phyloP scores from a whole-genome alignment of 2,113 vertebrate species.

The Anolis carolinensis region DNA sequence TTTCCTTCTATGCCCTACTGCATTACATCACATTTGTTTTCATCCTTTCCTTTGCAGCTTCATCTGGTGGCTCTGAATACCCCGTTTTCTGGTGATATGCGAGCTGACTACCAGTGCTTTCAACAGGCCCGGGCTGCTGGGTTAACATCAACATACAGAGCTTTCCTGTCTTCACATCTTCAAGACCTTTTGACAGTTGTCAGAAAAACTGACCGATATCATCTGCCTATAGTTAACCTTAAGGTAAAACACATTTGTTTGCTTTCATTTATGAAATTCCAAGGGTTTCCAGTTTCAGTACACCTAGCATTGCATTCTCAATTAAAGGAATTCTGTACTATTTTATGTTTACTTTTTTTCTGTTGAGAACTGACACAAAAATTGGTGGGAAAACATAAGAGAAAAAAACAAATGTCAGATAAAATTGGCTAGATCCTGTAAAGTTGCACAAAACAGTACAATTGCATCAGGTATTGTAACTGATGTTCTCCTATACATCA shows the following conservation, averaged over 20 bases:
- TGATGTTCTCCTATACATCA: too few species aligned
- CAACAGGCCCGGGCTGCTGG: conserved; percentile 91
- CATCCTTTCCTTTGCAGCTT: conserved; percentile 75
- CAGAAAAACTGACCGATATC: conserved; percentile 81
- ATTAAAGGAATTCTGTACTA: background rate
- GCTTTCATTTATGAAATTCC: background rate
- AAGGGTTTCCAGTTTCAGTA: background rate
- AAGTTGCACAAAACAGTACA: background rate
- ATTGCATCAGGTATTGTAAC: background rate
- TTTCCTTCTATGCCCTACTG: background rate
- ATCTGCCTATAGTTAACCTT: conserved; percentile 91
- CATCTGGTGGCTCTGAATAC: conserved; percentile 90
- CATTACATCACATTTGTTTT: background rate
- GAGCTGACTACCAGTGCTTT: conserved; percentile 89
- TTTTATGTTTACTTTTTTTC: background rate
- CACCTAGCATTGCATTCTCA: background rate
- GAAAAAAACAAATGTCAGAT: background rate
- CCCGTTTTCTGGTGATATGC: conserved; percentile 86
- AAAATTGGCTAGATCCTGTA: background rate
- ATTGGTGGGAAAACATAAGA: background rate
- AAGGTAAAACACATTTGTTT: conserved; percentile 77
- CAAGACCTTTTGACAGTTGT: conserved; percentile 90
- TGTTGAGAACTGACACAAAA: background rate
- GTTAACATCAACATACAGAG: conserved; percentile 85
- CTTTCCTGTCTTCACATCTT: conserved; percentile 90